Evolutionary conservation across 1,140 invertebrate genomes (phyloP).

Genomic region (Drosophila asahinai): DNA sequence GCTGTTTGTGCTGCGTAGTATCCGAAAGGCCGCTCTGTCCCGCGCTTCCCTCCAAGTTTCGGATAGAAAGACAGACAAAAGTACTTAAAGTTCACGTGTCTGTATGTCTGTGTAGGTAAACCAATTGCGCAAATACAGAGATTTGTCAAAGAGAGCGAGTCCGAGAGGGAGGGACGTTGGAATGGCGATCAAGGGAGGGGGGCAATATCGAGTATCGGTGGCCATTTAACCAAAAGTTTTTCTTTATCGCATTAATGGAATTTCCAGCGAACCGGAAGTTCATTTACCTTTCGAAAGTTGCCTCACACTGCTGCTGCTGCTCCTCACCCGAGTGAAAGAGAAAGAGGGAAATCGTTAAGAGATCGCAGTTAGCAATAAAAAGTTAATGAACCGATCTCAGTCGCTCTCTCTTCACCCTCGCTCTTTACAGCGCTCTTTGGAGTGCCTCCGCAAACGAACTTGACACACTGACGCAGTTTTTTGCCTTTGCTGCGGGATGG

Average conservation of each 20-base stretch:
- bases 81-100: slow-evolving; percentile 58
- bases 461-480: slow-evolving; percentile 81
- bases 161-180: not conserved
- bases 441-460: slow-evolving; percentile 70
- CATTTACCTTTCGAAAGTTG: slow-evolving; percentile 74
- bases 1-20: slow-evolving; percentile 63
- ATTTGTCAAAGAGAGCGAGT: slow-evolving; percentile 28
- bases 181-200: not conserved
- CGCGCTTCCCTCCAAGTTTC: slow-evolving; percentile 4
- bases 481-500: slow-evolving; percentile 7
- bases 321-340: slow-evolving; percentile 40
- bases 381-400: slow-evolving; percentile 15
- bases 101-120: slow-evolving; percentile 32
- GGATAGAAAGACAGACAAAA: slow-evolving; percentile 42
- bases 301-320: slow-evolving; percentile 10
- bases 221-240: slow-evolving; percentile 22
- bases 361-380: slow-evolving; percentile 12
- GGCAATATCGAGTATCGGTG: slow-evolving; percentile 13
- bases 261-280: slow-evolving; percentile 75
- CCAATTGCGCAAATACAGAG: slow-evolving; percentile 70
- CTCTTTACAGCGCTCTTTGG: slow-evolving; percentile 27
- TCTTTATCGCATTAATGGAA: slow-evolving; percentile 44
- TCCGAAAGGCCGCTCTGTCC: not conserved
- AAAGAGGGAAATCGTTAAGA: slow-evolving; percentile 16
- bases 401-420: slow-evolving; percentile 15